These are phyloP conservation scores for Papio anubis DNA, from an alignment of 2,113 vertebrate genomes.

Conservation along the genomic window DNA sequence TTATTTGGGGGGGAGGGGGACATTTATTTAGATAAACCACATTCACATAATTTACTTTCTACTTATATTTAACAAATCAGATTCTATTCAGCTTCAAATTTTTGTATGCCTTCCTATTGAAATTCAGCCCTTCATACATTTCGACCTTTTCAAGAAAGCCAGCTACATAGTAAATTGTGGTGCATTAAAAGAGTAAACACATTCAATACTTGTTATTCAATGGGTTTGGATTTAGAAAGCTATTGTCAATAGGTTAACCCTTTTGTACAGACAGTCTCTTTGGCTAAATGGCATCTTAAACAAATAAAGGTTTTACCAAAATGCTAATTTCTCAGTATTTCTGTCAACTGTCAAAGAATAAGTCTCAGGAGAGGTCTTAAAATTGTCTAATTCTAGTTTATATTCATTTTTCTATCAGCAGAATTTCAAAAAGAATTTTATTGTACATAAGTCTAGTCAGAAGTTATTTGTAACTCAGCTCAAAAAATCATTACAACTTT, in stretches of 20 bases:
- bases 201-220: conserved; percentile 87
- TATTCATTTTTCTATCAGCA: conserved; percentile 78
- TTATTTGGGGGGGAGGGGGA: not conserved
- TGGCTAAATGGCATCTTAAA: conserved; percentile 84
- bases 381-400: conserved; percentile 82
- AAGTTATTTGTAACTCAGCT: conserved; percentile 77
- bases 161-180: conserved; percentile 85
- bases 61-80: conserved; percentile 61
- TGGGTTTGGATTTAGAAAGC: conserved; percentile 84
- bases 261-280: conserved; percentile 84
- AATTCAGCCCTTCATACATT: conserved; percentile 83
- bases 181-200: conserved; percentile 88
- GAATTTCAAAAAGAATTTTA: conserved; percentile 80
- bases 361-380: conserved; percentile 79
- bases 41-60: conserved; percentile 48
- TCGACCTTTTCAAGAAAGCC: conserved; percentile 86
- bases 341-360: conserved; percentile 82
- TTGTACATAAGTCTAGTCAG: conserved; percentile 75
- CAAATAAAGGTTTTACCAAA: conserved; percentile 86
- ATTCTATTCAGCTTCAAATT: conserved; percentile 59
- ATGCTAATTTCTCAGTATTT: conserved; percentile 84
- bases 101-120: conserved; percentile 78
- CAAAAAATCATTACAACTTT: conserved; percentile 78
- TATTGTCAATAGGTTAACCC: conserved; percentile 90
- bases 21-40: conserved; percentile 15